These are phyloP conservation scores for Stenopsyche tienmushanensis DNA, from an alignment of 1,140 invertebrate genomes.

Conservation along the genomic window DNA sequence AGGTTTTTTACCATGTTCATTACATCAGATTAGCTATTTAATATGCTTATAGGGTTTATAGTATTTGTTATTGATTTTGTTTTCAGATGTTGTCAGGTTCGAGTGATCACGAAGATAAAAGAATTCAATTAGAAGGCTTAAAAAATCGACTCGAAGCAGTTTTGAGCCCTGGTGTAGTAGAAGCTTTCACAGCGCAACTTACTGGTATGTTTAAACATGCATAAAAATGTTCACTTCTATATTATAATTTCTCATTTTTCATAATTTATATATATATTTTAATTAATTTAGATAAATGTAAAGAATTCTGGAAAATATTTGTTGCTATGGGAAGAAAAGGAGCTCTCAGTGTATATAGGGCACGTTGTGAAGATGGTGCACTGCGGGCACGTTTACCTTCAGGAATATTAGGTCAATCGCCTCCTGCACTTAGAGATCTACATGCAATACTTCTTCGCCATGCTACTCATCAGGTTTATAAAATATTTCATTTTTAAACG, in stretches of 20 bases:
- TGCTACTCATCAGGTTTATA: slow-evolving; percentile 26
- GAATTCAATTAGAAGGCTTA: slow-evolving; percentile 81
- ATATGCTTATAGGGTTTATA: background rate
- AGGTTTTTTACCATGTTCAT: slow-evolving; percentile 41
- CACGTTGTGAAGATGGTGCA: slow-evolving; percentile 43
- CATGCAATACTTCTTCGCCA: slow-evolving; percentile 34
- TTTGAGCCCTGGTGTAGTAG: slow-evolving; percentile 79
- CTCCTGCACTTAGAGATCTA: slow-evolving; percentile 27
- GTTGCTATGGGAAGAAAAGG: slow-evolving; percentile 56
- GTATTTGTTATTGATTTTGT: background rate
- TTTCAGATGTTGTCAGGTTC: slow-evolving; percentile 78
- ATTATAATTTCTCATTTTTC: background rate
- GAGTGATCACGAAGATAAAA: slow-evolving; percentile 79
- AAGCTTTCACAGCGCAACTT: slow-evolving; percentile 75
- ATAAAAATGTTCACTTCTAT: background rate
- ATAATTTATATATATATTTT: background rate
- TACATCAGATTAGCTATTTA: background rate
- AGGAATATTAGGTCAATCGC: background rate
- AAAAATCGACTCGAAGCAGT: slow-evolving; percentile 90
- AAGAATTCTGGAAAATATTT: slow-evolving; percentile 42
- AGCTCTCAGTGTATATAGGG: slow-evolving; percentile 56
- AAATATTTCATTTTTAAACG: no score
- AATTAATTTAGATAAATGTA: slow-evolving; percentile 46
- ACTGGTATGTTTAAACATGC: slow-evolving; percentile 58
- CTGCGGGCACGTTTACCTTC: slow-evolving; percentile 15